Evolutionary conservation across 1,140 invertebrate species (phyloP), one percentile per base, ranked within the genome.

Genomic region (Dreissena rostriformis): DNA sequence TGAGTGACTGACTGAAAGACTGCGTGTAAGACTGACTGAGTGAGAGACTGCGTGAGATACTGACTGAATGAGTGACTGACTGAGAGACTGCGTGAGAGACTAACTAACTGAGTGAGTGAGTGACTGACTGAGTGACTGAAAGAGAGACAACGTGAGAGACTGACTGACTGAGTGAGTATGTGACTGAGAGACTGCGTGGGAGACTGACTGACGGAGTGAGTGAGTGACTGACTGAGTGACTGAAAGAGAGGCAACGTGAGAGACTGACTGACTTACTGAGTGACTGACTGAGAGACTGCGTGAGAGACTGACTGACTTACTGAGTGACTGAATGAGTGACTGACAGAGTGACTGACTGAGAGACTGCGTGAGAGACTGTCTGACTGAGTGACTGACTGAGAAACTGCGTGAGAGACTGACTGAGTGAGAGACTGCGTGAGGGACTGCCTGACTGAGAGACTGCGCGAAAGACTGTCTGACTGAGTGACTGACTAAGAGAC

Each of bases 321-420:
- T 28, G 7, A 80, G 24, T 66, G 29, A 73, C 7, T 66, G 6
- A 72, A 22, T 63, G 29, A 80, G 66, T 66, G 14, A 80, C 17
- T 51, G 78, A 80, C 6, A 24, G 72, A 17, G 15, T 52, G 49
- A 72, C 24, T 71, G 10, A 71, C 24, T 71, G 68, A 26, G n/a
- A 28, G 68, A 26, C 24, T 52, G 76, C 63, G 15, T 51, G 26
- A 66, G n/a, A 24, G 52, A 26, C 75, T 65, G 67, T 66, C 39
- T 73, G 74, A 76, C 74, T 66, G 82, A 10, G 24, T 55, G 29
- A 39, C 61, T 65, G 24, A 73, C 72, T 51, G 73, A n/a, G 61
- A 51, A 55, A 52, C 61, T 26, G 73, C 19, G 39, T 52, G 26
- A 26, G 49, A 22, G 67, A 66, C 65, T 84, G 74, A 49, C 10